Evolutionary conservation across 2,113 vertebrate genomes (phyloP), one percentile per base, ranked within the genome.

Genomic region (Isurus oxyrinchus): DNA sequence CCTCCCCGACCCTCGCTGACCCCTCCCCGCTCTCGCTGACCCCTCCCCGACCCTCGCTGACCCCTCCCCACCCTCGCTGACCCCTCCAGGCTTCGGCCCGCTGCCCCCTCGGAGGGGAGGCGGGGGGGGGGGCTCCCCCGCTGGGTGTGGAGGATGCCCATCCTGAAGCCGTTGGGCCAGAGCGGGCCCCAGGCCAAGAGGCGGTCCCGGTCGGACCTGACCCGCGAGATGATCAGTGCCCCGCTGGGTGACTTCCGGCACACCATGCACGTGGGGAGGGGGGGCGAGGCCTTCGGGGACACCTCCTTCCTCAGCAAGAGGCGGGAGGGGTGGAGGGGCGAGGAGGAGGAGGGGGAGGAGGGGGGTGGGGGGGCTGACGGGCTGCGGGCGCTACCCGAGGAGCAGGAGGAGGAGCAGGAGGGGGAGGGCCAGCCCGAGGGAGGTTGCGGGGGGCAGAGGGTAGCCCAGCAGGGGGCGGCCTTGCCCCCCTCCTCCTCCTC

Each of bases 251-350:
- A 99, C 97, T 99, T 99, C 97, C 98, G 99, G 19, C 98, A 99
- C 97, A 99, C 98, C 27, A 98, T 99, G 98, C 99, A 99, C 97
- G 98, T 99, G 35, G 98, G 98, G 11, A 98, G 98, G 61, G 98
- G 98, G 7, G 98, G 98, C 2, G 98, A 99, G 27, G 98, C 98
- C 53, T 99, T 99, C n/a, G 98, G 98, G 8, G 98, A 99, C 97
- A 99, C 98, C 76, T 98, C 98, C 25, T 99, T 99, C 97, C 97
- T 99, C 86, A 98, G 98, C 96, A 98, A 97, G 5, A 14, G 61
- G 61, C 61, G 5, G 61, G 61, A 14, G 59, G 59, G n/a, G n/a
- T n/a, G 98, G 95, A 98, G 97, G n/a, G 97, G 97, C 93, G 97
- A 97, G 3, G 96, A 97, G 31, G 79, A 98, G 96, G 98, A 98